These are phyloP conservation scores for Iphiclides podalirius DNA, from an alignment of 2,888 invertebrate species.

Conservation along the genomic window DNA sequence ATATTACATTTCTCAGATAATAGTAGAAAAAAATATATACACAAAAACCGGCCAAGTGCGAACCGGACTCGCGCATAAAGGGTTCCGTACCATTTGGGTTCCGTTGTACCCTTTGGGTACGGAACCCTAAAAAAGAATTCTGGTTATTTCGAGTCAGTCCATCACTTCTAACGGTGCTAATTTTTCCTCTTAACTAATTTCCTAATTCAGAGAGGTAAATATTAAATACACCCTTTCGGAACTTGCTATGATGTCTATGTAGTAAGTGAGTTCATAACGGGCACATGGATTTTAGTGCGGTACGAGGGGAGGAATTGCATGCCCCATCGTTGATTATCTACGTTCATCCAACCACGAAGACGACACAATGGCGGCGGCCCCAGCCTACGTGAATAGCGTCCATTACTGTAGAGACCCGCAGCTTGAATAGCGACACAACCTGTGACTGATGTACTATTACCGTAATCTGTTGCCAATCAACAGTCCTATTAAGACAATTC, in stretches of 20 bases:
- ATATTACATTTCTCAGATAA: no score
- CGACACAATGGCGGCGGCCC: constrained; percentile 37
- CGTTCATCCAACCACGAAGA: constrained; percentile 36
- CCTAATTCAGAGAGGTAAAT: no score
- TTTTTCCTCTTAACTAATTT: no score
- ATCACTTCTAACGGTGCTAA: no score
- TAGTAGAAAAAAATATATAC: neutral
- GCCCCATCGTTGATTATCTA: constrained; percentile 47
- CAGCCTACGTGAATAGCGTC: constrained; percentile 41
- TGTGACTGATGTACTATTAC: constrained; percentile 21
- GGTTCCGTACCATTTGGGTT: no score
- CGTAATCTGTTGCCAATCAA: constrained; percentile 22
- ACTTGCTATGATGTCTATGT: no score
- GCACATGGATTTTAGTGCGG: constrained; percentile 1
- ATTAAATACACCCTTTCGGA: no score
- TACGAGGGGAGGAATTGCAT: constrained; percentile 4
- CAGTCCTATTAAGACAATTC: constrained; percentile 14
- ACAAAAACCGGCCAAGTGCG: no score
- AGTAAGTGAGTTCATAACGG: neutral
- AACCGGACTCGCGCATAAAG: no score
- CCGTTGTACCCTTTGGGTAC: no score
- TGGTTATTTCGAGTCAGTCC: no score
- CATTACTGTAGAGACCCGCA: constrained; percentile 17
- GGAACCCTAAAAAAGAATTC: no score
- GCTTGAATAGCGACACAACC: constrained; percentile 30